Evolutionary conservation across 2,113 vertebrate genomes (phyloP).

Genomic region (Oryzias melastigma): DNA sequence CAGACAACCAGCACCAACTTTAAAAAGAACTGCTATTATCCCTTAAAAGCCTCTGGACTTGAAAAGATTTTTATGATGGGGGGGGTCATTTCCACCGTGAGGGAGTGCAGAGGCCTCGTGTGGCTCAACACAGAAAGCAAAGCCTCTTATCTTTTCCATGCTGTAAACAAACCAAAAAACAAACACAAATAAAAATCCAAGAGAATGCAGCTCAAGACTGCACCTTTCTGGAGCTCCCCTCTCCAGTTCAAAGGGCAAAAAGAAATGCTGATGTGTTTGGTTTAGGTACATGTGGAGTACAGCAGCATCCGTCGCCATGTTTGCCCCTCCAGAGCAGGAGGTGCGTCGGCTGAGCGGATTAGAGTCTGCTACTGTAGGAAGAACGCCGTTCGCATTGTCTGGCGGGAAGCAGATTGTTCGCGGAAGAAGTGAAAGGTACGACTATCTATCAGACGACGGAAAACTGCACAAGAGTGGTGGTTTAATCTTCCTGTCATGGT

Average conservation of each 20-base stretch:
- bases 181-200: conserved; percentile 37
- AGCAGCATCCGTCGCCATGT: conserved; percentile 9
- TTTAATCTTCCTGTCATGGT: conserved; percentile 45
- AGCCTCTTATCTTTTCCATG: conserved; percentile 20
- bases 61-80: background rate
- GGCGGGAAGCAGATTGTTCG: background rate
- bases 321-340: conserved; percentile 26
- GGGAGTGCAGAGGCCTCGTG: conserved; percentile 1
- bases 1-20: conserved; percentile 4
- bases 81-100: background rate
- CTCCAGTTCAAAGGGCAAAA: conserved; percentile 8
- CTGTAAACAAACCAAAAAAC: conserved; percentile 31
- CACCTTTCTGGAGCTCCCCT: conserved; percentile 3
- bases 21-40: conserved; percentile 13
- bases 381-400: conserved; percentile 6
- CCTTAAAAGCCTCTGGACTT: conserved; percentile 10
- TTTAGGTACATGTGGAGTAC: conserved; percentile 36
- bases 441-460: conserved; percentile 17
- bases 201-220: background rate
- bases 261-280: conserved; percentile 41
- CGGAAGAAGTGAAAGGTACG: conserved; percentile 3
- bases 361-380: conserved; percentile 13
- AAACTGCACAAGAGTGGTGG: conserved; percentile 11
- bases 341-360: conserved; percentile 21
- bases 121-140: conserved; percentile 18